Evolutionary conservation across 1,140 invertebrate species (phyloP).

Genomic region (Phymastichus coffea): DNA sequence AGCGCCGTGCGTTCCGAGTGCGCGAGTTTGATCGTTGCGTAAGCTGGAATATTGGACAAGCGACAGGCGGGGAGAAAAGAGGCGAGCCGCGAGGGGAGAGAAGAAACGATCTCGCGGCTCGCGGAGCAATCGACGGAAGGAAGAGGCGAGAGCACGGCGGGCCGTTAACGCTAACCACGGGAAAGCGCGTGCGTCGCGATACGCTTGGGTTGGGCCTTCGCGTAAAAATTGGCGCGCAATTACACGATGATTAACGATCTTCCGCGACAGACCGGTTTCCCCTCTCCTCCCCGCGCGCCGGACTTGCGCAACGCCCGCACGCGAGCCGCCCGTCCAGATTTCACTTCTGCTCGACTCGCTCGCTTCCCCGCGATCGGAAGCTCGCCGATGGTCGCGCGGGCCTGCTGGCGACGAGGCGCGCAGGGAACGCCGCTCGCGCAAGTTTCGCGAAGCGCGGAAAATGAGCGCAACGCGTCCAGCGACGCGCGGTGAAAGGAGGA

Average conservation of each 20-base stretch:
- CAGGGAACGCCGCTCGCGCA: too few species aligned
- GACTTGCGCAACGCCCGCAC: too few species aligned
- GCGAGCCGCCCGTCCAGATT: background rate
- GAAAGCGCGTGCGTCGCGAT: slow-evolving; percentile 14
- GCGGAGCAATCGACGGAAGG: background rate
- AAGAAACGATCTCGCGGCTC: background rate
- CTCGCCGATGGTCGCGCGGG: background rate
- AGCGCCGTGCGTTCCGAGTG: too few species aligned
- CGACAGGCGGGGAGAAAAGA: background rate
- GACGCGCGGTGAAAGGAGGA: too few species aligned
- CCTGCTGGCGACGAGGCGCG: background rate
- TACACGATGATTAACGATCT: slow-evolving; percentile 20
- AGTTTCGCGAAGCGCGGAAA: too few species aligned
- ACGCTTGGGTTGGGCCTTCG: background rate
- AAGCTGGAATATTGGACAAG: background rate
- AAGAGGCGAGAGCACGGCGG: background rate
- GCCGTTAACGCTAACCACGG: background rate
- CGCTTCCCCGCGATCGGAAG: background rate
- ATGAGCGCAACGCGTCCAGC: too few species aligned
- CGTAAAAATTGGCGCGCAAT: slow-evolving; percentile 18
- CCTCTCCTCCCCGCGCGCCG: background rate
- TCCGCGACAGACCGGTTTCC: background rate
- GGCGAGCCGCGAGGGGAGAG: background rate
- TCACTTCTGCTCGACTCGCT: background rate
- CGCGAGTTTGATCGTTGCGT: too few species aligned